Evolutionary conservation across 2,888 invertebrate genomes (phyloP), one percentile per base, ranked within the genome.

Genomic region (Gastracanthus pulcherrimus): DNA sequence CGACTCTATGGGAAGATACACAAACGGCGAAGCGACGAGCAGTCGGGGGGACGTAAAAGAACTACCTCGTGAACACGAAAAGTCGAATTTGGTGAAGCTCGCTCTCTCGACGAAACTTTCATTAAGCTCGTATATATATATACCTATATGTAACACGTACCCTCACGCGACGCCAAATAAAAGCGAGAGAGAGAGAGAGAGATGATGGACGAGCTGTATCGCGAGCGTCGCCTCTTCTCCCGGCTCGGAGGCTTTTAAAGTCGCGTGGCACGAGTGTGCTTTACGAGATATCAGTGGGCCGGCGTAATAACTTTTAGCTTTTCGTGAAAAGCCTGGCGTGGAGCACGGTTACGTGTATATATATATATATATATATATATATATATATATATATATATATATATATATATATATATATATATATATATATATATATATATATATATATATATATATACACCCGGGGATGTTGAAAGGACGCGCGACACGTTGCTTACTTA

Each of bases 251-350:
- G 62, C 60, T 62, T n/a, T 31, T 62, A 74, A 62, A 62, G 16
- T 51, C 7, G 51, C 6, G 7, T 16, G 16, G 23, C 11, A 11
- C 41, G 72, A 45, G 72, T 31, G 60, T 60, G 45, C 45, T 74
- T 62, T 76, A 66, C 19, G 58, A 62, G 69, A 76, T 76, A 76
- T 60, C 69, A 60, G 69, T 34, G 26, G 23, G 31, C 67, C 29
- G 41, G 2, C 48, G 41, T 69, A 58, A 69, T 76, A 76, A 76
- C 76, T 69, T 76, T 76, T 76, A 31, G 16, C 26, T 58, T 60
- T 23, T 41, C 45, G 23, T 29, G 45, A 34, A 58, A 69, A 60
- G 41, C n/a, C 9, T 7, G 7, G 19, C n/a, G 23, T 1, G 6
- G n/a, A n/a, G n/a, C n/a, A n/a, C n/a, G n/a, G n/a, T n/a, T n/a